phyloP scores from a whole-genome alignment of 2,113 vertebrate genomes.

The Himantopus leucocephalus region DNA sequence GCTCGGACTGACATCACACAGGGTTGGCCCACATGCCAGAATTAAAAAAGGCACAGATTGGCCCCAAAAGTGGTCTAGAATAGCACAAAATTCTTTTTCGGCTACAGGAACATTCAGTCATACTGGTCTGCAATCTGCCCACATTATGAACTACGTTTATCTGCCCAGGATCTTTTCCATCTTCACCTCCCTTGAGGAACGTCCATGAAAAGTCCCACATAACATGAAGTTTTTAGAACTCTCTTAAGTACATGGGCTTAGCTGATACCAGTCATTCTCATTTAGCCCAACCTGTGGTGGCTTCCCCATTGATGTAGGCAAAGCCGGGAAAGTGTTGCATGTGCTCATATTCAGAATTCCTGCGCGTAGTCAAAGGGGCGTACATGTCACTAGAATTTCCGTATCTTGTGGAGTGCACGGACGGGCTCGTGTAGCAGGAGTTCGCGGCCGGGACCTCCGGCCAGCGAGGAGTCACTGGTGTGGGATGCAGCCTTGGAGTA shows the following conservation, averaged over 20 bases:
- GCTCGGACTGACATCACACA: constrained; percentile 19
- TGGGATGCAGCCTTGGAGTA: constrained; percentile 89
- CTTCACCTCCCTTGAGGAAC: constrained; percentile 51
- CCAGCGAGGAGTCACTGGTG: constrained; percentile 92
- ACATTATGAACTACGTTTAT: constrained; percentile 58
- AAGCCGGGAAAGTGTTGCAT: constrained; percentile 98
- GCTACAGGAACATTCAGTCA: constrained; percentile 39
- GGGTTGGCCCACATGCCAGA: constrained; percentile 16
- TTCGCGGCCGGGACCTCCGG: constrained; percentile 90
- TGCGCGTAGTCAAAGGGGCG: constrained; percentile 86
- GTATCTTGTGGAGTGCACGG: constrained; percentile 93
- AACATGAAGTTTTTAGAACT: constrained; percentile 37
- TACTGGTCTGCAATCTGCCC: constrained; percentile 31
- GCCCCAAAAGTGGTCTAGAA: constrained; percentile 65
- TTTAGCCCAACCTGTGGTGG: constrained; percentile 97
- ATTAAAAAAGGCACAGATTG: constrained; percentile 76
- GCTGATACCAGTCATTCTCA: constrained; percentile 69
- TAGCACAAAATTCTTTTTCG: constrained; percentile 39
- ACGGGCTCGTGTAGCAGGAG: constrained; percentile 89
- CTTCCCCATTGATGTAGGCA: constrained; percentile 97
- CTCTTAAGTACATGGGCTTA: constrained; percentile 61
- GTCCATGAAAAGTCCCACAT: constrained; percentile 19
- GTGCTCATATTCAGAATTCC: constrained; percentile 98
- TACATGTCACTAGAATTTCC: constrained; percentile 92
- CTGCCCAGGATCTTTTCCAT: constrained; percentile 46